Evolutionary conservation across 2,797 vertebrate genomes (phyloP).

Genomic region (Uromys caudimaculatus): DNA sequence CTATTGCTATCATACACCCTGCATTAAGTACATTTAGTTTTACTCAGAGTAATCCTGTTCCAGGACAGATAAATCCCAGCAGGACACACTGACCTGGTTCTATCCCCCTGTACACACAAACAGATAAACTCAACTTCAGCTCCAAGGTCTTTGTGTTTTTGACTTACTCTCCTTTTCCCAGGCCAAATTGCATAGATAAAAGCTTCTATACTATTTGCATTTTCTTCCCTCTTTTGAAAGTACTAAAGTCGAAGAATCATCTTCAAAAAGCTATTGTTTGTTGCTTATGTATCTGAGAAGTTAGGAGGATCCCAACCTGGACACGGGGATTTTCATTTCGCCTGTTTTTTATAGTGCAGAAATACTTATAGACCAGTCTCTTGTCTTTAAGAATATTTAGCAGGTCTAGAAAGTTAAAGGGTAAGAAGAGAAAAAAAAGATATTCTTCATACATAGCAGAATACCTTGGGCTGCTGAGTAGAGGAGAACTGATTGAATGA

Average conservation of each 20-base stretch:
- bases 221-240: conserved; percentile 16
- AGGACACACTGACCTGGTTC: conserved; percentile 66
- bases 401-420: background rate
- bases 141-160: conserved; percentile 48
- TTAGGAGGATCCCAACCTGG: background rate
- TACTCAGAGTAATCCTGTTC: conserved; percentile 17
- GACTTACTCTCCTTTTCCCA: conserved; percentile 35
- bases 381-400: background rate
- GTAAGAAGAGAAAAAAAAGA: background rate
- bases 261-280: conserved; percentile 26
- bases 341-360: background rate
- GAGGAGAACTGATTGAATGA: background rate
- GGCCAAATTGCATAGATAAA: background rate
- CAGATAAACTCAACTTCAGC: conserved; percentile 45
- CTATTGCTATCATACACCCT: background rate
- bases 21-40: conserved; percentile 46
- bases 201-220: background rate
- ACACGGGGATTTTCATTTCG: background rate
- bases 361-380: background rate
- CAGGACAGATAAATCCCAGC: conserved; percentile 52
- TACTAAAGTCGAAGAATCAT: background rate
- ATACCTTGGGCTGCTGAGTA: background rate
- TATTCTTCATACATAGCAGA: background rate
- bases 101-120: background rate
- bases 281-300: background rate